Evolutionary conservation across 2,113 vertebrate genomes (phyloP).

Genomic region (Coturnix japonica): DNA sequence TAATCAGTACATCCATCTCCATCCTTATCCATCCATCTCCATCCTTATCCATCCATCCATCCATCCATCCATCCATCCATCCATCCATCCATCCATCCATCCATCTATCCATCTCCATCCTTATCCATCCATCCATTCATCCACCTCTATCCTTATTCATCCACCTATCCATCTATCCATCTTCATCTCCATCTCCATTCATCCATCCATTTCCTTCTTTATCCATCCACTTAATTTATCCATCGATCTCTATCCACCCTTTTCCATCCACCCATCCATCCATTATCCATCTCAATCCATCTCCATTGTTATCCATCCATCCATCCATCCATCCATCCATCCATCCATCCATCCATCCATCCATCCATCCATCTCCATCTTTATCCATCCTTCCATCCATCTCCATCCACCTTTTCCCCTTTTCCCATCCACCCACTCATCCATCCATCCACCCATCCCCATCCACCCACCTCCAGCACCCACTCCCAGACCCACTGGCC

Average conservation of each 20-base stretch:
- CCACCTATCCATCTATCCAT: too few relatives aligned
- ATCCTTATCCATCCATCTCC: too few relatives aligned
- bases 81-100: too few relatives aligned
- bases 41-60: too few relatives aligned
- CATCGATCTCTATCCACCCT: neutral
- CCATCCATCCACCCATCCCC: neutral
- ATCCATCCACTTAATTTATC: neutral
- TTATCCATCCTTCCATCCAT: neutral
- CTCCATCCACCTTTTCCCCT: neutral
- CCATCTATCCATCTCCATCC: too few relatives aligned
- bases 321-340: neutral
- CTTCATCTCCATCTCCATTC: neutral
- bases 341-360: neutral
- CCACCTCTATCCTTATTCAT: neutral
- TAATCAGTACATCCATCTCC: too few relatives aligned
- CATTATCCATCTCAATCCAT: neutral
- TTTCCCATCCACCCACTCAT: neutral
- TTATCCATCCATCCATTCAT: neutral
- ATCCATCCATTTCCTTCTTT: too few relatives aligned
- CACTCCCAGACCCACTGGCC: neutral
- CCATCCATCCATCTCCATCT: neutral
- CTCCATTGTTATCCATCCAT: neutral
- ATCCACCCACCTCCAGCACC: neutral
- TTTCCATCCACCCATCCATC: neutral
- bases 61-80: neutral